A percentile compares a stretch with the other conserved stretches of the same genome.
Evolutionary conservation across 2,888 invertebrate genomes (phyloP).

Genomic region (Coecobrya sp.): DNA sequence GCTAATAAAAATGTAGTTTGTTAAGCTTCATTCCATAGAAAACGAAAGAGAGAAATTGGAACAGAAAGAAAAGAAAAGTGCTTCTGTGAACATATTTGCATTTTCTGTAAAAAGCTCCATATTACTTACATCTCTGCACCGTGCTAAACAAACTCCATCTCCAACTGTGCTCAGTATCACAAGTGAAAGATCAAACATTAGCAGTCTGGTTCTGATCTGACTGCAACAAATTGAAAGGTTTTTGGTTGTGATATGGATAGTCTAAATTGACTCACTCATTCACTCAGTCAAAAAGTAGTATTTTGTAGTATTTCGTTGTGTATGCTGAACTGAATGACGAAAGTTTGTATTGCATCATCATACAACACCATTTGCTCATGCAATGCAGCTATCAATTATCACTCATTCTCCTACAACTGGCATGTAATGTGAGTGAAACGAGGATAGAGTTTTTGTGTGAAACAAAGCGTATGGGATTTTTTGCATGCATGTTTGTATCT

Average conservation of each 20-base stretch:
- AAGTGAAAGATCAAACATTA: no score
- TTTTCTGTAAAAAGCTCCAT: neutral
- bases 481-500: neutral
- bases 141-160: no score
- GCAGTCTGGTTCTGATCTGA: neutral
- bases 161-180: no score
- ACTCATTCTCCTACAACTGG: neutral
- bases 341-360: neutral
- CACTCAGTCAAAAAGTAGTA: conserved; percentile 9
- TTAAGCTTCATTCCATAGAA: neutral
- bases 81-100: neutral
- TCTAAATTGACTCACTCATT: conserved; percentile 36
- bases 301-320: no score
- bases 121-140: neutral
- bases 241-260: neutral
- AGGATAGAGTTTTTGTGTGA: neutral
- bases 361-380: neutral
- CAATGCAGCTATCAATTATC: conserved; percentile 28
- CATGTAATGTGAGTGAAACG: neutral
- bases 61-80: neutral
- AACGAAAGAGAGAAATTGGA: neutral
- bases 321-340: neutral
- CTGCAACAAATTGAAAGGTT: neutral
- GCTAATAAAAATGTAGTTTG: conserved; percentile 29
- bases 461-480: neutral